Evolutionary conservation across 2,113 vertebrate species (phyloP), one percentile per base, ranked within the genome.

Genomic region (Indicator maculatus): DNA sequence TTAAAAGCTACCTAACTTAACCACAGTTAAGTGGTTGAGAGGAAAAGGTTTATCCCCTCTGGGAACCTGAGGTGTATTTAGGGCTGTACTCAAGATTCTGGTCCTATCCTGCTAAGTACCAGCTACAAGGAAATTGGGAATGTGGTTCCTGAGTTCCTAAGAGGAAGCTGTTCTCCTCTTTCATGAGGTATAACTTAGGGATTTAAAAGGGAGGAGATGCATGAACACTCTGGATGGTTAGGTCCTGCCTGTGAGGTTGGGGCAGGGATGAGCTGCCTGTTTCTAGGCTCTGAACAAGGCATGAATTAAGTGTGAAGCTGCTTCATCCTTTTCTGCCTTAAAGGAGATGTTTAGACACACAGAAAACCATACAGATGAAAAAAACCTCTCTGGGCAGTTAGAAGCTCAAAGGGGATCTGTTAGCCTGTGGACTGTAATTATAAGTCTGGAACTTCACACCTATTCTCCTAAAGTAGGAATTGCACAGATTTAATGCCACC

Each of bases 1-100:
- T 84, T 93, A 84, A 95, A 94, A 94, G 92, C 90, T 92, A 33
- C 58, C 50, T 78, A 24, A 53, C 26, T 71, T 84, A 89, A 56
- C 83, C 66, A 36, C 36, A 56, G 36, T 36, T 36, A 26, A 56
- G 73, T 88, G 77, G 44, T 78, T 82, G 58, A 88, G 78, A 81
- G 63, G 83, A 86, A 84, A 86, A 61, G 64, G 26, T 50, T 86
- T 61, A 75, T 81, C 16, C 16, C 50, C 12, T 2, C 12, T 36
- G 80, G 77, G 95, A 75, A 72, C 86, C 21, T 36, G 61, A 86
- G 61, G 11, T 81, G 53, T 84, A 44, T 92, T 77, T 67, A 91
- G 75, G n/a, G 56, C 52, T 88, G 53, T 28, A 12, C 28, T 73
- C 0, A 0, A 76, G 75, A 31, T 64, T 96, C 69, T 2, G 0